These are phyloP conservation scores for Thereva unica DNA, from an alignment of 2,888 invertebrate species.

Conservation along the genomic window DNA sequence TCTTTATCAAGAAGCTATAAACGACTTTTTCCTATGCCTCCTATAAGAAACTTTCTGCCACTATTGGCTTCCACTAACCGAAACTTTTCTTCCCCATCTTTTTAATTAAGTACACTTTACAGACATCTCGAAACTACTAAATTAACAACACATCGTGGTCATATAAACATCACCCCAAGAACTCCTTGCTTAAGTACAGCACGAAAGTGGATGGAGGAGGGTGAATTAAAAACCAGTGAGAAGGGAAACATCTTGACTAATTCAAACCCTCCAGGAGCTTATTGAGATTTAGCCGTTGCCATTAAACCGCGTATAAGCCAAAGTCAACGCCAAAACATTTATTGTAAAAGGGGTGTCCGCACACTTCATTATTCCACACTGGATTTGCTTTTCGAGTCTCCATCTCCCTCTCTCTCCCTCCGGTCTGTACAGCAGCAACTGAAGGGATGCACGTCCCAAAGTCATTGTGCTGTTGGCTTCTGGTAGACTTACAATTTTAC, in stretches of 20 bases:
- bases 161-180: no score
- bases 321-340: background rate
- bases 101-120: no score
- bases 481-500: background rate
- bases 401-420: background rate
- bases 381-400: no score
- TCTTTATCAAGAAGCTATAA: no score
- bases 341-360: background rate
- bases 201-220: no score
- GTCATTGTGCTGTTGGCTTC: slow-evolving; percentile 2
- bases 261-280: slow-evolving; percentile 29
- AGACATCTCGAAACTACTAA: no score
- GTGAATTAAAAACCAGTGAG: background rate
- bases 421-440: background rate
- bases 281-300: slow-evolving; percentile 23
- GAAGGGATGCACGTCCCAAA: slow-evolving; percentile 13
- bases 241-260: slow-evolving; percentile 28
- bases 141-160: no score
- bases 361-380: slow-evolving; percentile 26
- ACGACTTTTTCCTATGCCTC: no score
- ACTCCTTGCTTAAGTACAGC: no score
- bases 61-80: no score
- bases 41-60: no score
- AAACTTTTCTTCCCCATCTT: no score
- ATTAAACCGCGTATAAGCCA: slow-evolving; percentile 21